Percentiles rank a stretch among this genome's conserved stretches.
Conservation (phyloP, 2,797 vertebrate genomes). For the Lacerta bilineata region DNA sequence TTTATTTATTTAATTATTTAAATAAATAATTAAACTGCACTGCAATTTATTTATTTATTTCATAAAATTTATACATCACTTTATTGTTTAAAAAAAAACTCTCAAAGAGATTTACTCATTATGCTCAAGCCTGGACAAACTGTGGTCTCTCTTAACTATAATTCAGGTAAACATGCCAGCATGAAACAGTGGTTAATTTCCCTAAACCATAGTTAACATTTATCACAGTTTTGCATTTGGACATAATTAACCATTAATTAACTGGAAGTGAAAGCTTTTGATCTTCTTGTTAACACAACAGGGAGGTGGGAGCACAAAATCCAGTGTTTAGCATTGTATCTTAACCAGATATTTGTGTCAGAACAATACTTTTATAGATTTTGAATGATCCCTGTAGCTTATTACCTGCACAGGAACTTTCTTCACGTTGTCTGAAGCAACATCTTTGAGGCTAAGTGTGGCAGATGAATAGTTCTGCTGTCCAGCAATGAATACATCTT, state of each 20-base stretch:
- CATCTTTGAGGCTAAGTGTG: slow-evolving; percentile 79
- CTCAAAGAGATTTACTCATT: background rate
- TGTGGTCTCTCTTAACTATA: background rate
- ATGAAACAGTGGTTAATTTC: background rate
- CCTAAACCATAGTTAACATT: background rate
- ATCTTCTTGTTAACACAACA: background rate
- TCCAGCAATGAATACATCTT: slow-evolving; percentile 89
- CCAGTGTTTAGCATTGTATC: background rate
- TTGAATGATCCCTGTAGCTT: background rate
- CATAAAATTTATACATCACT: no score
- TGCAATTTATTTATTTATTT: no score
- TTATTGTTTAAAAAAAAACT: no score
- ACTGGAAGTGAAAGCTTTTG: background rate
- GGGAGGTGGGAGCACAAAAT: background rate
- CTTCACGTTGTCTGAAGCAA: slow-evolving; percentile 86
- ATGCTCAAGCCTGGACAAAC: background rate
- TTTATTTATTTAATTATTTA: background rate
- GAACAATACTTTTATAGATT: background rate
- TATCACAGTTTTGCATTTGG: background rate
- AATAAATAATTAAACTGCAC: no score
- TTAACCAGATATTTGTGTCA: background rate
- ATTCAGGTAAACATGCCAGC: background rate
- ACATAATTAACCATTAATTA: background rate
- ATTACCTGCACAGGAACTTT: slow-evolving; percentile 86
- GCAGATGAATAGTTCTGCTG: slow-evolving; percentile 86